Conservation (phyloP, 1,140 invertebrate species). For the Cylas formicarius region DNA sequence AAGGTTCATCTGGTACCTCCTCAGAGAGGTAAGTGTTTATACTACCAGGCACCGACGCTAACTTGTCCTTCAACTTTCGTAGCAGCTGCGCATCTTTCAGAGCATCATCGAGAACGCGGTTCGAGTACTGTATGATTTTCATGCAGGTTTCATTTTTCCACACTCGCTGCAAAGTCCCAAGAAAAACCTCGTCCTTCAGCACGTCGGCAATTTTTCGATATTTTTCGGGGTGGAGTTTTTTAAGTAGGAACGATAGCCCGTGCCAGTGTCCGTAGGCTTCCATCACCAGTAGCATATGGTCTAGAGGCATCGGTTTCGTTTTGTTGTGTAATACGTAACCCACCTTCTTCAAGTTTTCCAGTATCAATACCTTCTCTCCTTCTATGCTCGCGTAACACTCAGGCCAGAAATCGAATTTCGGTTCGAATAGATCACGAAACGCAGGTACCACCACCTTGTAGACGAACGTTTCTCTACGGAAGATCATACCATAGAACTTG, state of each 20-base stretch:
- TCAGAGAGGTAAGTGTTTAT: too few species aligned
- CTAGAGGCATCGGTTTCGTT: slow-evolving; percentile 37
- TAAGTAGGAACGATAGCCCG: slow-evolving; percentile 45
- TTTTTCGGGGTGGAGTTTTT: slow-evolving; percentile 35
- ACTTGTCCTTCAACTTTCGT: too few species aligned
- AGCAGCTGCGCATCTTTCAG: too few species aligned
- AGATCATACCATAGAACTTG: too few species aligned
- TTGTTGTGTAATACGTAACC: slow-evolving; percentile 44
- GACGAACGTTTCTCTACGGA: too few species aligned
- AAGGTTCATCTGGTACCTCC: slow-evolving; percentile 13
- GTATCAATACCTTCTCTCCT: slow-evolving; percentile 44
- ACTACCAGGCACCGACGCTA: too few species aligned
- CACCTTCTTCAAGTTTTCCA: slow-evolving; percentile 46
- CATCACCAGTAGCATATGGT: slow-evolving; percentile 42
- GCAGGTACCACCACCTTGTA: too few species aligned
- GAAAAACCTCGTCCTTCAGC: slow-evolving; percentile 3
- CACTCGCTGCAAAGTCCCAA: background rate
- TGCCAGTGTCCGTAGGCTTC: slow-evolving; percentile 47
- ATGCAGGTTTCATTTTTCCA: slow-evolving; percentile 3
- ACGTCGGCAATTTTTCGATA: slow-evolving; percentile 15
- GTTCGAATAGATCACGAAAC: too few species aligned
- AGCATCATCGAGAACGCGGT: too few species aligned
- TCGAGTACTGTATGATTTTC: too few species aligned
- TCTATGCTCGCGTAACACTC: too few species aligned
- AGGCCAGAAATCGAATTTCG: too few species aligned